Conservation (phyloP, 2,113 vertebrate species). For the Psittacara wagleri region DNA sequence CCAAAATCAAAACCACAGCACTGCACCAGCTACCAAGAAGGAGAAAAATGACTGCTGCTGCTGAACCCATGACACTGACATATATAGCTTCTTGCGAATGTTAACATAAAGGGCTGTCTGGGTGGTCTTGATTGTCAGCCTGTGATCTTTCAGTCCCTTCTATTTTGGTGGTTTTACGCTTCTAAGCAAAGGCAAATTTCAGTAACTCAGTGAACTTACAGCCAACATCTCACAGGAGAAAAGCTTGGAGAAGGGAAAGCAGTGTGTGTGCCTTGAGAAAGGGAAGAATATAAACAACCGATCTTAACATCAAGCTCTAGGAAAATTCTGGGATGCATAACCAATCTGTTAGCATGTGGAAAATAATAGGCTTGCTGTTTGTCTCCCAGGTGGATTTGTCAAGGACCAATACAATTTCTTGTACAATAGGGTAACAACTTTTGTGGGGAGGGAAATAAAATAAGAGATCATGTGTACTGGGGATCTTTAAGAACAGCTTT, state of each 20-base stretch:
- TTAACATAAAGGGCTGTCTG: not conserved
- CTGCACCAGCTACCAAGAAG: no score
- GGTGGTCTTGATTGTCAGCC: not conserved
- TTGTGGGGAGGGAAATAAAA: not conserved
- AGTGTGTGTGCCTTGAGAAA: not conserved
- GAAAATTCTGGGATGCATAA: not conserved
- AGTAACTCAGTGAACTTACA: not conserved
- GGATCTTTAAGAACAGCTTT: not conserved
- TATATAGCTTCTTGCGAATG: not conserved
- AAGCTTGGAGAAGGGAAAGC: not conserved
- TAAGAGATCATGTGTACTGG: not conserved
- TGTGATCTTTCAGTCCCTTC: not conserved
- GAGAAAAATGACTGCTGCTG: no score
- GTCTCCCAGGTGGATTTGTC: not conserved
- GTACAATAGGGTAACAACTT: not conserved
- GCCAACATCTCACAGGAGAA: not conserved
- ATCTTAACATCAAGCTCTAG: not conserved
- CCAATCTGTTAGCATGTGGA: not conserved
- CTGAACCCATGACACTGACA: not conserved
- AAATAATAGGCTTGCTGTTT: not conserved
- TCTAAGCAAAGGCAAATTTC: not conserved
- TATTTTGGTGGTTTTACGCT: not conserved
- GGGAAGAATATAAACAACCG: not conserved
- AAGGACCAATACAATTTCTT: not conserved
- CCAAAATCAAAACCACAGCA: no score